Evolutionary conservation across 2,113 vertebrate genomes (phyloP), one percentile per base, ranked within the genome.

Genomic region (Eleginops maclovinus): DNA sequence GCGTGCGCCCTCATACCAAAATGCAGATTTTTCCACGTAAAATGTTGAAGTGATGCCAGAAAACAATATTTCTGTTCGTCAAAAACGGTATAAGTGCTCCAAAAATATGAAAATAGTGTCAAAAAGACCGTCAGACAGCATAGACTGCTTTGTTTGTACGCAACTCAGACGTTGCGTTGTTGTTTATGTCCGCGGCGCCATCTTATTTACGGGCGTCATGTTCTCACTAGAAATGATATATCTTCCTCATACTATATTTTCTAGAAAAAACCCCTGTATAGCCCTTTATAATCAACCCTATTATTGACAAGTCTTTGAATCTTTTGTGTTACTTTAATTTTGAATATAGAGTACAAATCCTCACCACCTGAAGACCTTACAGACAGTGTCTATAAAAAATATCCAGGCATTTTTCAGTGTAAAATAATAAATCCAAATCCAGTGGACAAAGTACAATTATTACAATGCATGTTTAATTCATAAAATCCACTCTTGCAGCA

Each of bases 391-490:
- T 22, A 24, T 17, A 21, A 7, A n/a, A 68, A 40, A 53, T 11
- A 53, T 53, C 21, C 28, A 68, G n/a, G 16, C n/a, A 31, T n/a
- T 21, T 46, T 16, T 50, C 10, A 2, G 3, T 36, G 17, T 31
- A 36, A 61, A 24, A 26, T 26, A 44, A 65, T 31, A 46, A 60
- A 66, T 51, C 5, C 6, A 41, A 60, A 65, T 41, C 21, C 11
- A 51, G 50, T 28, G 2, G n/a, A n/a, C n/a, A n/a, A n/a, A 44
- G 15, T 9, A 17, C 26, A 61, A 76, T 24, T 17, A 56, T 60
- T 71, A 47, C 17, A 54, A 15, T 14, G 54, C 60, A 69, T 58
- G 55, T 54, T 73, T 73, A 46, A 73, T 56, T 85, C 31, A 60
- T 68, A 31, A 69, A 3, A 43, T 22, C 24, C 16, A 47, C 14